Percentiles rank a stretch among this genome's conserved stretches.
Evolutionary conservation across 2,113 vertebrate species (phyloP).

Genomic region (Gavialis gangeticus): DNA sequence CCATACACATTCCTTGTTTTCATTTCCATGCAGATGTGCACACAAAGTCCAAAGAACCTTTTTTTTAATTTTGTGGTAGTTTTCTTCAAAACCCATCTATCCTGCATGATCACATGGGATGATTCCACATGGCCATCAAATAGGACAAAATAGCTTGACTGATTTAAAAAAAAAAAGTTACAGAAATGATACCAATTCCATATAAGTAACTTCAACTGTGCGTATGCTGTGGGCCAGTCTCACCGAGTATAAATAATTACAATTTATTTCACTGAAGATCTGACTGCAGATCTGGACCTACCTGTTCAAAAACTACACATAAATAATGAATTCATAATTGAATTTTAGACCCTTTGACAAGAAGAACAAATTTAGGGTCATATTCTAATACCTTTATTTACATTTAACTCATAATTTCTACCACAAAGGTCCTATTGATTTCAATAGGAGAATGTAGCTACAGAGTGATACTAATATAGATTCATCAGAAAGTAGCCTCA

Average conservation of each 20-base stretch:
- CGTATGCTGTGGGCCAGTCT: neutral
- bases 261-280: neutral
- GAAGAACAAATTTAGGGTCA: neutral
- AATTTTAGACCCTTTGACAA: neutral
- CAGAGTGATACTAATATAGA: neutral
- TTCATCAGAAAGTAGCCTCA: neutral
- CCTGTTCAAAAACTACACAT: neutral
- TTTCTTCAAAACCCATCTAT: neutral
- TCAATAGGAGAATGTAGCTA: neutral
- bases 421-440: neutral
- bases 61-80: no score
- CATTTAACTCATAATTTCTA: neutral
- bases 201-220: neutral
- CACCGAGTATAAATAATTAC: neutral
- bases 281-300: neutral
- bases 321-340: neutral
- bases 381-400: neutral
- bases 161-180: neutral
- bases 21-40: neutral
- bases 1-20: neutral
- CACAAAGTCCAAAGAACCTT: no score
- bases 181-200: neutral
- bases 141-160: neutral
- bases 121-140: neutral
- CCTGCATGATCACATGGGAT: neutral